Conservation (phyloP, 2,888 invertebrate genomes). For the Drosophila diplacantha region DNA sequence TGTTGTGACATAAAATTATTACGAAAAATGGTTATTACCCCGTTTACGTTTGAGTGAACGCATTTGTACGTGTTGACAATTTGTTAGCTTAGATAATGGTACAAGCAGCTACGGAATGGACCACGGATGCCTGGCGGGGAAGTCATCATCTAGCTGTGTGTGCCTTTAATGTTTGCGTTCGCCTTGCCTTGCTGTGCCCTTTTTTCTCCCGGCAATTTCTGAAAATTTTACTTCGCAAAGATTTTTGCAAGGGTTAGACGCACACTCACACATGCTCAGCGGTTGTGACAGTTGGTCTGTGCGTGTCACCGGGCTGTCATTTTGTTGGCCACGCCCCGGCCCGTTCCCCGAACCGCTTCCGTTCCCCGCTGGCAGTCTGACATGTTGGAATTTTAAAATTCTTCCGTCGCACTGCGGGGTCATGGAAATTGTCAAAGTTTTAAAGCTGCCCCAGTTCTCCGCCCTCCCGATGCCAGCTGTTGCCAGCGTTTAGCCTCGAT, state of each 20-base stretch:
- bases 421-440: slow-evolving; percentile 66
- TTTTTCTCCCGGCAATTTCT: slow-evolving; percentile 56
- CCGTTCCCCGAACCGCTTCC: not conserved
- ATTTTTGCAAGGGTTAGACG: slow-evolving; percentile 63
- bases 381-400: slow-evolving; percentile 67
- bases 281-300: slow-evolving; percentile 68
- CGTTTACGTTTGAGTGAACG: slow-evolving; percentile 76
- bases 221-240: slow-evolving; percentile 54
- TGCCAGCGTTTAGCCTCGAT: slow-evolving; percentile 51
- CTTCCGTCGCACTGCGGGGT: slow-evolving; percentile 55
- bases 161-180: slow-evolving; percentile 45
- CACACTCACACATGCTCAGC: slow-evolving; percentile 21
- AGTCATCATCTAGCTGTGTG: slow-evolving; percentile 51
- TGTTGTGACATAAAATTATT: slow-evolving; percentile 74
- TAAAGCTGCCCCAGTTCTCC: slow-evolving; percentile 50
- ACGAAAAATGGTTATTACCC: slow-evolving; percentile 76
- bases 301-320: slow-evolving; percentile 69
- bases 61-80: slow-evolving; percentile 76
- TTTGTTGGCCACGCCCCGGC: slow-evolving; percentile 41
- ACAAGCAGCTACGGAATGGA: slow-evolving; percentile 39
- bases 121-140: slow-evolving; percentile 20
- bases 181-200: slow-evolving; percentile 20
- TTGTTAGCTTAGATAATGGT: slow-evolving; percentile 73
- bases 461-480: slow-evolving; percentile 48
- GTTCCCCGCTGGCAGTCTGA: slow-evolving; percentile 35